Percentiles rank a stretch among this genome's conserved stretches.
These are phyloP conservation scores for Zelostemma sp. DNA, from an alignment of 1,140 invertebrate species.

Conservation along the genomic window DNA sequence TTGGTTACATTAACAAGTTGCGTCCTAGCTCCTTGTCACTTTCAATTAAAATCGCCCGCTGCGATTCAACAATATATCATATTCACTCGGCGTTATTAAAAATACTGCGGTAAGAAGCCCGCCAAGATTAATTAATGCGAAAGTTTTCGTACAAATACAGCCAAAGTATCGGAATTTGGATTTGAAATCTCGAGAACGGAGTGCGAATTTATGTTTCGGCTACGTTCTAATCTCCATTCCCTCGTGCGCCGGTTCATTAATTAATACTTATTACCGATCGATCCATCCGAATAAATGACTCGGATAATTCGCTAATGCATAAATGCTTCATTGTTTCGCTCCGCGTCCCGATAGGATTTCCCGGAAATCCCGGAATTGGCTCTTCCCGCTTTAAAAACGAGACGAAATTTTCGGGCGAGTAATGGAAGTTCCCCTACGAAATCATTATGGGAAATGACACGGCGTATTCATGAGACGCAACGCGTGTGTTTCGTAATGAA, in stretches of 20 bases:
- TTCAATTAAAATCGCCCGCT: constrained; percentile 27
- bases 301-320: constrained; percentile 15
- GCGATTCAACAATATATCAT: not conserved
- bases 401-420: not conserved
- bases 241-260: constrained; percentile 12
- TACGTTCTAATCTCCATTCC: constrained; percentile 7
- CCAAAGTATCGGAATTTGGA: too few species aligned
- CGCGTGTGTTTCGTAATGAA: not conserved
- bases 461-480: not conserved
- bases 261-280: constrained; percentile 27
- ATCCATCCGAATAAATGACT: constrained; percentile 21
- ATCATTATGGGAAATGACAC: not conserved
- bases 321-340: constrained; percentile 12
- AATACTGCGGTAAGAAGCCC: too few species aligned
- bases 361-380: not conserved
- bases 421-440: not conserved
- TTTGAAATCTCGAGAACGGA: too few species aligned
- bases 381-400: too few species aligned
- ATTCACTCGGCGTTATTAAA: not conserved
- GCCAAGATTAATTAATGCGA: too few species aligned
- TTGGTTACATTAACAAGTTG: constrained; percentile 32
- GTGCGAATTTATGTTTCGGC: constrained; percentile 7
- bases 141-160: too few species aligned
- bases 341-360: not conserved
- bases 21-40: constrained; percentile 7